Conservation (phyloP, 2,797 vertebrate genomes). For the Octomys mimax region DNA sequence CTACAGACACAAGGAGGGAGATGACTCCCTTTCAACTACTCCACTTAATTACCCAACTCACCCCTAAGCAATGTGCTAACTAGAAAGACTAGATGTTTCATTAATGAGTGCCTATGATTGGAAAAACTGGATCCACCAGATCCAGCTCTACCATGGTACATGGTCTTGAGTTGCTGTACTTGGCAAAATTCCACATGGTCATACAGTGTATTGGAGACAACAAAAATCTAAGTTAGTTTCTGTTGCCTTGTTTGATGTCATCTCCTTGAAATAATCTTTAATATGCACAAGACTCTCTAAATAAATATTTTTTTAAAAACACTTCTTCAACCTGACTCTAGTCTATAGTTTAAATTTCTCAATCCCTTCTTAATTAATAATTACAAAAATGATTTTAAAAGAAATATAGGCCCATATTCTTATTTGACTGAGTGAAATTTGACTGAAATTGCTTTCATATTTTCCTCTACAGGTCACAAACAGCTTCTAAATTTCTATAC, state of each 20-base stretch:
- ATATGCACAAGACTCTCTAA: not conserved
- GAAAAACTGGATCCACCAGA: slow-evolving; percentile 67
- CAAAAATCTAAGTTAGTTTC: not conserved
- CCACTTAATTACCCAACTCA: slow-evolving; percentile 60
- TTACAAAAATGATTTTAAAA: not conserved
- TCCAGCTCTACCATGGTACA: not conserved
- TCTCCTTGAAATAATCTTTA: not conserved
- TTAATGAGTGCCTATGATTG: slow-evolving; percentile 39
- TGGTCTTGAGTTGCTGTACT: slow-evolving; percentile 33
- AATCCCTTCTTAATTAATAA: not conserved
- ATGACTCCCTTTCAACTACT: slow-evolving; percentile 35
- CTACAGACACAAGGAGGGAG: slow-evolving; percentile 17
- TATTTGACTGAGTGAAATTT: not conserved
- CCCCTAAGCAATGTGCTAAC: slow-evolving; percentile 60
- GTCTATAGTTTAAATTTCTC: not conserved
- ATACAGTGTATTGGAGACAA: not conserved
- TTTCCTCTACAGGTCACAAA: not conserved
- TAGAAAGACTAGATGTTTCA: slow-evolving; percentile 71
- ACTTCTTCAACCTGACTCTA: not conserved
- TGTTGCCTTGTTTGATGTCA: not conserved
- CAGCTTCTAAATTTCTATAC: not conserved
- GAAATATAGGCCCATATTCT: not conserved
- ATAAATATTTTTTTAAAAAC: not conserved
- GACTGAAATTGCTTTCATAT: not conserved
- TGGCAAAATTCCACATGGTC: not conserved